Conservation (phyloP, 2,113 vertebrate species). For the Ammodytes dubius region DNA sequence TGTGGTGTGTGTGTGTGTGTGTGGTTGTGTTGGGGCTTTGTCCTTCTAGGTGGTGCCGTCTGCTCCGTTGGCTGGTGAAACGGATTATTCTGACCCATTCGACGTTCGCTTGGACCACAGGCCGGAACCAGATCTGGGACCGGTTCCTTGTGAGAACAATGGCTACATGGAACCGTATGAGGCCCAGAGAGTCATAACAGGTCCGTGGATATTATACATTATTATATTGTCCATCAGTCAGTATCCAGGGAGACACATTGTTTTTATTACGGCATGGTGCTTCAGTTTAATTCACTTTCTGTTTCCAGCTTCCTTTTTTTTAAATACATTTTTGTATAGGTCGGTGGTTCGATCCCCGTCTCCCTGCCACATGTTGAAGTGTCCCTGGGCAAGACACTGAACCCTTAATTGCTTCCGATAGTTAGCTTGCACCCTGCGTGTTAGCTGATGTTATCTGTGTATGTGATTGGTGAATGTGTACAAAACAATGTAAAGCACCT, state of each 20-base stretch:
- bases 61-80: slow-evolving; percentile 80
- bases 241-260: neutral
- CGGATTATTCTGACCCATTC: slow-evolving; percentile 96
- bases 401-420: too few relatives aligned
- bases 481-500: neutral
- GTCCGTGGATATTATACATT: slow-evolving; percentile 71
- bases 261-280: neutral
- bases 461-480: too few relatives aligned
- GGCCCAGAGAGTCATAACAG: slow-evolving; percentile 96
- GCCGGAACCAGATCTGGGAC: slow-evolving; percentile 71
- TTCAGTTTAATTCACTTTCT: neutral
- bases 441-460: too few relatives aligned
- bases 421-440: too few relatives aligned
- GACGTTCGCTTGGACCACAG: slow-evolving; percentile 89
- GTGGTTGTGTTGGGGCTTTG: slow-evolving; percentile 5
- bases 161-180: slow-evolving; percentile 99
- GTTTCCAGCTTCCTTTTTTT: neutral
- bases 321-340: neutral
- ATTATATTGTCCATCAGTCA: neutral
- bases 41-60: slow-evolving; percentile 82
- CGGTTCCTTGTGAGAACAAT: slow-evolving; percentile 87
- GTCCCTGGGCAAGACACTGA: too few relatives aligned
- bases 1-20: slow-evolving; percentile 8
- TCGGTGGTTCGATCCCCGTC: too few relatives aligned
- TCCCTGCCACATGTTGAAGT: too few relatives aligned